These are phyloP conservation scores for Mus spicilegus DNA, from an alignment of 2,113 vertebrate species.

Conservation along the genomic window DNA sequence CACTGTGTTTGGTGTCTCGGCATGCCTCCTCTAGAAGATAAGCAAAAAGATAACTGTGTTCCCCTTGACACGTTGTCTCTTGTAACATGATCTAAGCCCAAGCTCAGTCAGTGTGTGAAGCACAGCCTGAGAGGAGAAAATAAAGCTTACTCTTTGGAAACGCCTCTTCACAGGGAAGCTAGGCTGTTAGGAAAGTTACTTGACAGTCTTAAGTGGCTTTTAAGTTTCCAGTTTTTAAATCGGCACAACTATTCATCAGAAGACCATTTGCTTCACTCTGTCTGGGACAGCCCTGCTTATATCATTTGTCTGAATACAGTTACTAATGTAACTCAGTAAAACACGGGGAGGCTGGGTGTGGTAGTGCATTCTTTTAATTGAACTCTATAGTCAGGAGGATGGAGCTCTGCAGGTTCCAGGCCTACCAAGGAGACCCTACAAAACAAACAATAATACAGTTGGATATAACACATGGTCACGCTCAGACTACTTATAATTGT, in stretches of 20 bases:
- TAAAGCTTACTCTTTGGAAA: neutral
- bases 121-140: neutral
- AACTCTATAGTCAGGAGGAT: neutral
- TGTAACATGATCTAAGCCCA: neutral
- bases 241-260: neutral
- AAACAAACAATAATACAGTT: neutral
- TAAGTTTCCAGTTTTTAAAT: neutral
- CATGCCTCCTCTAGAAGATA: neutral
- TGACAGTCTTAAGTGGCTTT: neutral
- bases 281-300: neutral
- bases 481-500: neutral
- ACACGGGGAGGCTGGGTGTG: no score
- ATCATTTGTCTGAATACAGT: neutral
- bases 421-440: neutral
- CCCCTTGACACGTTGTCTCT: neutral
- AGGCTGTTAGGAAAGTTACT: neutral
- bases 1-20: neutral
- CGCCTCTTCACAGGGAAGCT: neutral
- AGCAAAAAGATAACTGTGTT: neutral
- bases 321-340: neutral
- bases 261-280: neutral
- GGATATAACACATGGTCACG: neutral
- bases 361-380: neutral
- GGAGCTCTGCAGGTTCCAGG: neutral
- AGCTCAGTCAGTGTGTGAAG: neutral